A percentile compares a stretch with the other conserved stretches of the same genome.
Conservation (phyloP, 1,140 invertebrate genomes). For the Lasaia peninsularis region DNA sequence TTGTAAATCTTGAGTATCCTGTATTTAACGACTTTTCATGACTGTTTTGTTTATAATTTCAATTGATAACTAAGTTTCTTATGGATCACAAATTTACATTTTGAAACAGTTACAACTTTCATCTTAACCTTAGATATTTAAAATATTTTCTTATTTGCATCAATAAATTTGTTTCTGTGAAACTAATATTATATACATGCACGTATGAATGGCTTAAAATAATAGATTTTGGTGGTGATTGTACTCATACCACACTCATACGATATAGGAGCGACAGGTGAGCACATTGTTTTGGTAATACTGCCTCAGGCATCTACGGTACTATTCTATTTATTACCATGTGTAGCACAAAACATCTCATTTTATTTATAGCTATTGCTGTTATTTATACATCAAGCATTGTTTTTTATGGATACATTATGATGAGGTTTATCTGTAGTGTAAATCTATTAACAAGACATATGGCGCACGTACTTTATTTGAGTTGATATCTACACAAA, state of each 20-base stretch:
- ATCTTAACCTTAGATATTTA: too few relatives aligned
- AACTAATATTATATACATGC: too few relatives aligned
- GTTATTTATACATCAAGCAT: background rate
- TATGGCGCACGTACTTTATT: background rate
- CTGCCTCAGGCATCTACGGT: constrained; percentile 4
- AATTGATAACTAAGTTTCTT: too few relatives aligned
- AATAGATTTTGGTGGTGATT: background rate
- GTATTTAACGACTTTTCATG: too few relatives aligned
- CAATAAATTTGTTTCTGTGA: too few relatives aligned
- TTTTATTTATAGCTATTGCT: constrained; percentile 1
- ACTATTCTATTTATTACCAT: constrained; percentile 6
- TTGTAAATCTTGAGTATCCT: too few relatives aligned
- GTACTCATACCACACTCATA: constrained; percentile 2
- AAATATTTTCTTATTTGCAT: too few relatives aligned
- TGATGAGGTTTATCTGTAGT: background rate
- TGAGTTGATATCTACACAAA: too few relatives aligned
- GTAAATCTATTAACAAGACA: background rate
- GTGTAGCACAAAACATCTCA: constrained; percentile 9
- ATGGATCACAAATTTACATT: too few relatives aligned
- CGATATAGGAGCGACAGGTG: constrained; percentile 5
- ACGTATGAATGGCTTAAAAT: background rate
- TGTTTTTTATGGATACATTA: background rate
- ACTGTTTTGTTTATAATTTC: too few relatives aligned
- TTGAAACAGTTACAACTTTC: too few relatives aligned
- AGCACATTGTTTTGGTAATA: constrained; percentile 10